These are phyloP conservation scores for Penaeus indicus DNA, from an alignment of 1,140 invertebrate genomes.

Conservation along the genomic window DNA sequence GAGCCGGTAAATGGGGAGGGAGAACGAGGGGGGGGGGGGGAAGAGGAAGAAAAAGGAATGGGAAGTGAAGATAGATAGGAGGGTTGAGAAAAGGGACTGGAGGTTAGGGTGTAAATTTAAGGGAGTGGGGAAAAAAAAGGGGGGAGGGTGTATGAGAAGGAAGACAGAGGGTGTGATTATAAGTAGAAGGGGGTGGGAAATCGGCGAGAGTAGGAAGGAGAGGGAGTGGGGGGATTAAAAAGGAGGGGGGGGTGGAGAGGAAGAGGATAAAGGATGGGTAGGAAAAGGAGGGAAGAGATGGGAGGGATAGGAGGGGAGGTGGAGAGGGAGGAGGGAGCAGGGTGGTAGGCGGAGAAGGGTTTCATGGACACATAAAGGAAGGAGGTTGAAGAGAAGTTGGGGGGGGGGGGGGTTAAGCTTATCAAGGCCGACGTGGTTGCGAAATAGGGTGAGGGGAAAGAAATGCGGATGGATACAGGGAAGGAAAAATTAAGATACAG, in stretches of 20 bases:
- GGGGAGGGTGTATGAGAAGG: no score
- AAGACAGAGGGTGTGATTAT: no score
- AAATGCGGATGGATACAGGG: no score
- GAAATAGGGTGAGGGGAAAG: no score
- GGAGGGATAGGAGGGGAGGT: neutral
- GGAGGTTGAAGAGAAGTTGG: neutral
- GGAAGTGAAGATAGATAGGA: neutral
- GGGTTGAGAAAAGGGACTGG: neutral
- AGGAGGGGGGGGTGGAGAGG: neutral
- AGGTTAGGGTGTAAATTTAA: neutral
- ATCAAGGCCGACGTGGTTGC: neutral
- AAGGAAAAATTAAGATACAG: no score
- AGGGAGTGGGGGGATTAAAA: neutral
- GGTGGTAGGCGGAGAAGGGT: neutral
- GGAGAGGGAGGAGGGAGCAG: neutral
- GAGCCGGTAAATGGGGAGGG: neutral
- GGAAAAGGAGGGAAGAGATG: neutral
- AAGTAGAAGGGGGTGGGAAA: no score
- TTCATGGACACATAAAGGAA: neutral
- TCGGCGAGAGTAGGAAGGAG: no score
- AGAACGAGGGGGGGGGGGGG: neutral
- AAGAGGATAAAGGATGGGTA: neutral
- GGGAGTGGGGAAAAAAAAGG: neutral
- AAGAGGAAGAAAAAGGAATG: neutral
- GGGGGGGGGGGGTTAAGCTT: neutral